Evolutionary conservation across 2,888 invertebrate genomes (phyloP).

Genomic region (Operophtera brumata): DNA sequence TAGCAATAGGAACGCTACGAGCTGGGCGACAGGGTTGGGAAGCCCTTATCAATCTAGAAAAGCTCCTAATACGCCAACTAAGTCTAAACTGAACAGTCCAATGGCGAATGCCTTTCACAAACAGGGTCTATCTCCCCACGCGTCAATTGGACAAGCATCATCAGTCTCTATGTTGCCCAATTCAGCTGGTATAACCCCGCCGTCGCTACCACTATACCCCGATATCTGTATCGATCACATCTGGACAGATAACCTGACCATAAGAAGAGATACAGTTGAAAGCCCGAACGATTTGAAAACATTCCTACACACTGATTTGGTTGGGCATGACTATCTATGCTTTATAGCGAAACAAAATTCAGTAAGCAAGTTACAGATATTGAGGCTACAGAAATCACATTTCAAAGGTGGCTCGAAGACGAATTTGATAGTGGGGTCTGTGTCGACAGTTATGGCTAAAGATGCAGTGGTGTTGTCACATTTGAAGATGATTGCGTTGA

Average conservation of each 20-base stretch:
- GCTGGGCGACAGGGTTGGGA: constrained; percentile 60
- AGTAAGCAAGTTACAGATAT: constrained; percentile 82
- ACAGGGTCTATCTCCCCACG: constrained; percentile 72
- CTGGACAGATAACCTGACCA: constrained; percentile 88
- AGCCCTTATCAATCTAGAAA: constrained; percentile 69
- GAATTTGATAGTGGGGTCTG: constrained; percentile 87
- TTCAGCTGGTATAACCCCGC: constrained; percentile 70
- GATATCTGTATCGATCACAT: constrained; percentile 93
- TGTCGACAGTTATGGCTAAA: constrained; percentile 87
- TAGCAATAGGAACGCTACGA: constrained; percentile 59
- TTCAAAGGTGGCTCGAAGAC: constrained; percentile 73
- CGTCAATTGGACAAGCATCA: constrained; percentile 71
- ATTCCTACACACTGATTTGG: constrained; percentile 91
- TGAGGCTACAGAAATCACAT: constrained; percentile 84
- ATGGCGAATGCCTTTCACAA: constrained; percentile 73
- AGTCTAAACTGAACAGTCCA: constrained; percentile 69
- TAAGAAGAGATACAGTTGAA: constrained; percentile 63
- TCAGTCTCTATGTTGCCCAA: constrained; percentile 71
- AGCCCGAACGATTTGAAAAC: constrained; percentile 79
- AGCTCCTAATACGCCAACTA: constrained; percentile 52
- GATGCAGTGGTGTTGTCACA: constrained; percentile 91
- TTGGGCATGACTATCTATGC: constrained; percentile 92
- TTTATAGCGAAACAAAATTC: constrained; percentile 81
- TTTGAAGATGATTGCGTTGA: constrained; percentile 90
- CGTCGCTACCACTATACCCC: constrained; percentile 88